Conservation (phyloP, 2,113 vertebrate species). For the Cynocephalus volans region DNA sequence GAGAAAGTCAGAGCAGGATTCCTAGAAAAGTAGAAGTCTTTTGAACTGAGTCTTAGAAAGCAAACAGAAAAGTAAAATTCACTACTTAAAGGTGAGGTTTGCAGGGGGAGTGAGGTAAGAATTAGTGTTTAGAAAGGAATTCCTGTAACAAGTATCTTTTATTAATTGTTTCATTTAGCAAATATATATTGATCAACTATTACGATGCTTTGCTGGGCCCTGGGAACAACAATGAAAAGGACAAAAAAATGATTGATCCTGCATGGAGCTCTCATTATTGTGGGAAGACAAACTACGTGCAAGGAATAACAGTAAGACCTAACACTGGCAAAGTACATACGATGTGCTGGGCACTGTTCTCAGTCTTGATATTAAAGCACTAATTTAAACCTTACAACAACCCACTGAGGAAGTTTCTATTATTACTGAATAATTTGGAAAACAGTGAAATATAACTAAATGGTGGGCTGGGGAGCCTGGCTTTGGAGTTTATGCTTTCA, state of each 20-base stretch:
- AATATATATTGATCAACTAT: background rate
- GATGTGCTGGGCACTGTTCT: no score
- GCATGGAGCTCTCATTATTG: background rate
- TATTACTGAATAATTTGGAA: background rate
- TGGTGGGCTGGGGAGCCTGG: accelerated
- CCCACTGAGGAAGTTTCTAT: background rate
- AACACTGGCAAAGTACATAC: background rate
- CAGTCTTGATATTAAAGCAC: background rate
- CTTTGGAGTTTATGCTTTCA: background rate
- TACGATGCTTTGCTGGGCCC: background rate
- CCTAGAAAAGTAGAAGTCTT: background rate
- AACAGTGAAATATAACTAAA: background rate
- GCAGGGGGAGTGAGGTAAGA: background rate
- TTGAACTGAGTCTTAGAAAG: background rate
- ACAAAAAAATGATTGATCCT: background rate
- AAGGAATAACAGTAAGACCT: background rate
- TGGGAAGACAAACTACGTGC: background rate
- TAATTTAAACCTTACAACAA: background rate
- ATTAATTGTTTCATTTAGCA: background rate
- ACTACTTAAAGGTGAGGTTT: background rate
- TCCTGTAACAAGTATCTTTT: background rate
- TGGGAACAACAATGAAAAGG: background rate
- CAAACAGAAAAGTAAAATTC: background rate
- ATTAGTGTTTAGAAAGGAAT: background rate
- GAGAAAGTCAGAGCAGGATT: background rate